These are phyloP conservation scores for Bos indicus DNA, from an alignment of 2,113 vertebrate genomes.

Conservation along the genomic window DNA sequence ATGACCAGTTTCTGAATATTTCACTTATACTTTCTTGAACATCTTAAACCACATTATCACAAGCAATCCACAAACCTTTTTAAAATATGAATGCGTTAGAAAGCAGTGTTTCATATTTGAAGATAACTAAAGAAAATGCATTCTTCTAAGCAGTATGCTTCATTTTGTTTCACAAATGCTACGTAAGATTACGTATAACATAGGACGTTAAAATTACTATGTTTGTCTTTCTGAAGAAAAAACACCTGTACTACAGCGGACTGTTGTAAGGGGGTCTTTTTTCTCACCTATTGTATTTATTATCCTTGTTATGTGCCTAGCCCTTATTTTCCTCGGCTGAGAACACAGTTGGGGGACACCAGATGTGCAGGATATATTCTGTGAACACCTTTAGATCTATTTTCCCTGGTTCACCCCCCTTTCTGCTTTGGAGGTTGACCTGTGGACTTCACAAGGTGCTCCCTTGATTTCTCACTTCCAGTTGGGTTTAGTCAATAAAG, in stretches of 20 bases:
- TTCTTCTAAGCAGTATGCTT: not conserved
- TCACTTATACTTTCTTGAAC: slow-evolving; percentile 12
- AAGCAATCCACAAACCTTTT: slow-evolving; percentile 13
- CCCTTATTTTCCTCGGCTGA: not conserved
- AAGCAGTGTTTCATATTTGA: not conserved
- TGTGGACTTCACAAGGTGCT: not conserved
- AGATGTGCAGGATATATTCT: not conserved
- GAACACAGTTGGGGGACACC: not conserved
- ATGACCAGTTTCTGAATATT: slow-evolving; percentile 25
- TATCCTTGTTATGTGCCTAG: not conserved
- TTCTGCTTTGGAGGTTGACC: not conserved
- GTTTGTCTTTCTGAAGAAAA: not conserved
- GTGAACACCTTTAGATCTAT: not conserved
- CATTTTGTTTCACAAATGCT: not conserved
- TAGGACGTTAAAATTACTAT: not conserved
- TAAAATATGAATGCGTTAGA: not conserved
- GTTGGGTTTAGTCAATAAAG: not conserved
- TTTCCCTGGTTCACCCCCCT: not conserved
- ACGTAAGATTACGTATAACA: not conserved
- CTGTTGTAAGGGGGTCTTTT: not conserved
- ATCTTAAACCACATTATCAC: not conserved
- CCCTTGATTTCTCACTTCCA: not conserved
- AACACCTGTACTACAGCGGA: not conserved
- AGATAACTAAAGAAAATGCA: not conserved
- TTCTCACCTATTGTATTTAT: not conserved